These are phyloP conservation scores for Panulirus ornatus DNA, from an alignment of 1,140 invertebrate species.

Conservation along the genomic window DNA sequence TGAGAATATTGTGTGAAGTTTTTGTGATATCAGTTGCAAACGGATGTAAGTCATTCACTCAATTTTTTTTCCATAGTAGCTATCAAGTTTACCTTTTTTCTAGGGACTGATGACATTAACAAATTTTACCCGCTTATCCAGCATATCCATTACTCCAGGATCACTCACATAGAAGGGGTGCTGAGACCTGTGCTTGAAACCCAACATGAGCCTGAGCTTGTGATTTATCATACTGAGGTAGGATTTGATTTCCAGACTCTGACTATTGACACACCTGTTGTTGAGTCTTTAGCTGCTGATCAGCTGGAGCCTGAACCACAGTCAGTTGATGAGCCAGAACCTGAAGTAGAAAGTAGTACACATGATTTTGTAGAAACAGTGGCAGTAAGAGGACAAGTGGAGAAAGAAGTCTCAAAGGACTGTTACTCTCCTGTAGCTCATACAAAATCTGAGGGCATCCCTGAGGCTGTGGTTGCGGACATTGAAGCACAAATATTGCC, in stretches of 20 bases:
- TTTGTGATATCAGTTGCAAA: too few species aligned
- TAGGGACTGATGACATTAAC: background rate
- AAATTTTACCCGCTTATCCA: conserved; percentile 16
- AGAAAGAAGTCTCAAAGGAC: background rate
- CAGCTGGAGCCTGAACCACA: conserved; percentile 14
- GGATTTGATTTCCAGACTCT: background rate
- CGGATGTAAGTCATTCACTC: too few species aligned
- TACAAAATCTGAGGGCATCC: background rate
- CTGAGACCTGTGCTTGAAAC: background rate
- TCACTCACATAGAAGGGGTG: background rate
- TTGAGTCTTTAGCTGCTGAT: background rate
- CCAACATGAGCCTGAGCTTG: conserved; percentile 23
- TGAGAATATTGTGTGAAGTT: too few species aligned
- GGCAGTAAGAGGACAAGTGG: background rate
- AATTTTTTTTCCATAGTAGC: background rate
- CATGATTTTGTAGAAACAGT: background rate
- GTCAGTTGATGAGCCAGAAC: background rate
- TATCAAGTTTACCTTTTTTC: too few species aligned
- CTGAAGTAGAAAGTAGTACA: background rate
- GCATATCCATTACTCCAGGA: conserved; percentile 6
- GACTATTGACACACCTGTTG: background rate
- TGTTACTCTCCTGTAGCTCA: background rate
- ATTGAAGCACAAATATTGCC: conserved; percentile 62
- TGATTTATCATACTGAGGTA: background rate
- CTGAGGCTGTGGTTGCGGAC: conserved; percentile 47